A percentile compares a stretch with the other conserved stretches of the same genome.
Evolutionary conservation across 2,888 invertebrate genomes (phyloP).

Genomic region (Plebejus anna): DNA sequence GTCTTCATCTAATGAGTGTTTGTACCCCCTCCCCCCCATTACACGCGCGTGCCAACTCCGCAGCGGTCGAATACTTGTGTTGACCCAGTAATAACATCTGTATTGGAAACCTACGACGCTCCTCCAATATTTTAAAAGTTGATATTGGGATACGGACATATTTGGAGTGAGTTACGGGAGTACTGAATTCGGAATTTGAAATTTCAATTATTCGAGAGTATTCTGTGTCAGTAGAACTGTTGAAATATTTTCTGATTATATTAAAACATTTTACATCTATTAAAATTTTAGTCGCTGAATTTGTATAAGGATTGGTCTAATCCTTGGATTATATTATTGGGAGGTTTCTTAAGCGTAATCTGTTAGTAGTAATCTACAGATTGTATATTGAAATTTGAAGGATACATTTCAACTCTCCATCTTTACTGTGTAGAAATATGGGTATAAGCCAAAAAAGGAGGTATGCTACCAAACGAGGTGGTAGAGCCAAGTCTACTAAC

Average conservation of each 20-base stretch:
- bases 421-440: no score
- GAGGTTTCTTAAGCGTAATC: not conserved
- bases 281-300: not conserved
- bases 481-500: no score
- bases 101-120: not conserved
- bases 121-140: not conserved
- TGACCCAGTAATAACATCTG: not conserved
- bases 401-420: no score
- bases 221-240: no score
- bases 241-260: no score
- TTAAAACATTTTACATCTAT: not conserved
- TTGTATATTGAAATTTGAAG: not conserved
- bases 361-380: not conserved
- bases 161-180: not conserved
- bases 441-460: no score
- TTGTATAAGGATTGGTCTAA: not conserved
- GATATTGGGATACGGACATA: not conserved
- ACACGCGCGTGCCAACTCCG: not conserved
- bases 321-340: not conserved
- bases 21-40: not conserved
- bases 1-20: slow-evolving; percentile 12
- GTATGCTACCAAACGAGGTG: no score
- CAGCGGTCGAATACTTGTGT: not conserved
- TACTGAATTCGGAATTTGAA: not conserved
- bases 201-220: not conserved